Evolutionary conservation across 2,888 invertebrate genomes (phyloP).

Genomic region (Drosophila multiciliata): DNA sequence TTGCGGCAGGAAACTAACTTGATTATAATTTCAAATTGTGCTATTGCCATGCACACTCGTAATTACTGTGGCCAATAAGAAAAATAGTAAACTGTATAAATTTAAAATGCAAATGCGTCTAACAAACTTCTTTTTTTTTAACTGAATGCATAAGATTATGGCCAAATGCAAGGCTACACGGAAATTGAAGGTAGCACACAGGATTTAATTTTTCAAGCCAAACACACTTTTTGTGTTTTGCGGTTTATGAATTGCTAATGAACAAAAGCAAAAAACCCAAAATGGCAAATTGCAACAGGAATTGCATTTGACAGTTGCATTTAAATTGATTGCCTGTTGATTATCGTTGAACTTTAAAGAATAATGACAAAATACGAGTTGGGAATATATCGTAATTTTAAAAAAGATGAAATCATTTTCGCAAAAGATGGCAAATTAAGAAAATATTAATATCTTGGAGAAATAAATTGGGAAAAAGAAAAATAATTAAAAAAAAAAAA

Average conservation of each 20-base stretch:
- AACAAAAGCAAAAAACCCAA: conserved; percentile 37
- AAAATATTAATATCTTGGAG: no score
- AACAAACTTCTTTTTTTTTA: not conserved
- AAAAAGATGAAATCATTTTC: not conserved
- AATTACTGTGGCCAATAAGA: conserved; percentile 50
- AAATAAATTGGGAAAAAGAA: not conserved
- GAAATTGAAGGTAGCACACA: conserved; percentile 3
- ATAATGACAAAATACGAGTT: conserved; percentile 1
- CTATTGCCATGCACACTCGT: conserved; percentile 41
- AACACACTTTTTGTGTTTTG: not conserved
- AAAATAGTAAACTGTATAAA: conserved; percentile 63
- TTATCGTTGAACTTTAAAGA: conserved; percentile 33
- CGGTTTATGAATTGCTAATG: conserved; percentile 42
- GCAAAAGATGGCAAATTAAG: not conserved
- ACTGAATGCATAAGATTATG: conserved; percentile 34
- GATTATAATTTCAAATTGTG: conserved; percentile 76
- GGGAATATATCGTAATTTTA: not conserved
- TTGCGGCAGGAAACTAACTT: conserved; percentile 37
- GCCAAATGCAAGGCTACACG: conserved; percentile 23
- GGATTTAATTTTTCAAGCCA: not conserved
- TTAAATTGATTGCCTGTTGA: conserved; percentile 48
- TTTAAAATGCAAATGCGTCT: conserved; percentile 62
- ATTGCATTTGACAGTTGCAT: conserved; percentile 48
- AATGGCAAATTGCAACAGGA: conserved; percentile 39
- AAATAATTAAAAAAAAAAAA: not conserved